Evolutionary conservation across 2,113 vertebrate species (phyloP).

Genomic region (Passer domesticus): DNA sequence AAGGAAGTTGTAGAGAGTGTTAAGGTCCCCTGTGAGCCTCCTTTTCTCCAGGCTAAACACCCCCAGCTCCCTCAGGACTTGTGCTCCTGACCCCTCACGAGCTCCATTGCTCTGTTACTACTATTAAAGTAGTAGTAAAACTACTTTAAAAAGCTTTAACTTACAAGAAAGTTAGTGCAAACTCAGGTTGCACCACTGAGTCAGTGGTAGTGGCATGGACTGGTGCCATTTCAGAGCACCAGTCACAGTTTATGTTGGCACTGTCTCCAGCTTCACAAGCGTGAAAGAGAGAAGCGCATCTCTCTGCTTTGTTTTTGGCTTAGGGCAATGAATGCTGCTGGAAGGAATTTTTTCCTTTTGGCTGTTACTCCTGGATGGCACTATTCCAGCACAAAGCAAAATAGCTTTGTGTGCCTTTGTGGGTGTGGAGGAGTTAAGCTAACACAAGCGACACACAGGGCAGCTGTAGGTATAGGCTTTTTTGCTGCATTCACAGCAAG

Average conservation of each 20-base stretch:
- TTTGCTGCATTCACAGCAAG: background rate
- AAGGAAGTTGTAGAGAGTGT: background rate
- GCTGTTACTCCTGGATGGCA: background rate
- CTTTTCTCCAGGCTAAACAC: background rate
- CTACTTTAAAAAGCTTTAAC: background rate
- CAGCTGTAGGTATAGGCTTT: background rate
- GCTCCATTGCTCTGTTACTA: background rate
- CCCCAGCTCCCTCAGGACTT: background rate
- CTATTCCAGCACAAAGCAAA: constrained; percentile 8
- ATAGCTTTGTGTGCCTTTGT: background rate
- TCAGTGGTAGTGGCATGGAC: background rate
- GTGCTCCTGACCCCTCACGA: background rate
- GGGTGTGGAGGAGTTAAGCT: constrained; percentile 1
- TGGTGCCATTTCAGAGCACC: background rate
- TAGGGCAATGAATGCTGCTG: background rate
- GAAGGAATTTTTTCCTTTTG: constrained; percentile 7
- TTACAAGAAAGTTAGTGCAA: background rate
- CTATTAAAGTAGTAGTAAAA: background rate
- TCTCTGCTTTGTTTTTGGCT: background rate
- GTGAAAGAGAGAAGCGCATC: background rate
- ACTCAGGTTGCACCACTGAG: background rate
- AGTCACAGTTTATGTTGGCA: background rate
- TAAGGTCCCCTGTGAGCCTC: background rate
- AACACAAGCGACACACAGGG: background rate
- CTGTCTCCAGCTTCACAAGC: background rate